phyloP scores from a whole-genome alignment of 2,797 vertebrate species.

The Decapterus maruadsi region DNA sequence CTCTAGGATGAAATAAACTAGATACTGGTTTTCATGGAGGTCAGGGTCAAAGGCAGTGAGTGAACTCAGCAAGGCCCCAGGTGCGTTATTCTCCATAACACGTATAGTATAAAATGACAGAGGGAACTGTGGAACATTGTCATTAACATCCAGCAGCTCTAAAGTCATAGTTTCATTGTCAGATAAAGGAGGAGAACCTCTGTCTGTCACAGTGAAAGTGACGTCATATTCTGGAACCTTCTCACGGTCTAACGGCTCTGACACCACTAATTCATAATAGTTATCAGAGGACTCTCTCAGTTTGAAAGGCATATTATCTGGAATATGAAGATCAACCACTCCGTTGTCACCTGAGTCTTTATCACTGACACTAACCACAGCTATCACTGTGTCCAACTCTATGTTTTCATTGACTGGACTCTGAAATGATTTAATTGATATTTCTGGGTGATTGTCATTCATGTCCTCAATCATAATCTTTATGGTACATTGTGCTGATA shows the following conservation, averaged over 20 bases:
- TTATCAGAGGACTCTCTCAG: slow-evolving; percentile 80
- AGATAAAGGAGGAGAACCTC: slow-evolving; percentile 78
- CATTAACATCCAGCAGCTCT: slow-evolving; percentile 83
- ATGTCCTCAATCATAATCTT: slow-evolving; percentile 65
- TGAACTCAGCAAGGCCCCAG: slow-evolving; percentile 73
- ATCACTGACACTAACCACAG: slow-evolving; percentile 82
- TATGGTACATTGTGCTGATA: slow-evolving; percentile 82
- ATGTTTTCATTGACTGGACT: slow-evolving; percentile 77
- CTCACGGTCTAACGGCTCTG: slow-evolving; percentile 80
- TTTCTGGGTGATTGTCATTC: slow-evolving; percentile 86
- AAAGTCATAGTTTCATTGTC: slow-evolving; percentile 73
- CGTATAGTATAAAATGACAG: slow-evolving; percentile 78
- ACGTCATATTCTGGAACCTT: slow-evolving; percentile 79
- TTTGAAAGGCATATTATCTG: slow-evolving; percentile 76
- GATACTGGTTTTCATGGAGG: slow-evolving; percentile 81
- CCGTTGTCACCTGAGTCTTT: slow-evolving; percentile 83
- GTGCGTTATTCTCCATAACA: slow-evolving; percentile 80
- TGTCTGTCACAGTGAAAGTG: slow-evolving; percentile 81
- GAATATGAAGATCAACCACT: slow-evolving; percentile 74
- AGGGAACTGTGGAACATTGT: slow-evolving; percentile 82
- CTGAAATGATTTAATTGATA: slow-evolving; percentile 78
- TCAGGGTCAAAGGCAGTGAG: slow-evolving; percentile 79
- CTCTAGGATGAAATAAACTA: slow-evolving; percentile 80
- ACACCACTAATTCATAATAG: slow-evolving; percentile 81
- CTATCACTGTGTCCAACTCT: slow-evolving; percentile 78